Percentiles rank a stretch among this genome's conserved stretches.
These are phyloP conservation scores for Cosmia trapezina DNA, from an alignment of 2,888 invertebrate species.

Conservation along the genomic window DNA sequence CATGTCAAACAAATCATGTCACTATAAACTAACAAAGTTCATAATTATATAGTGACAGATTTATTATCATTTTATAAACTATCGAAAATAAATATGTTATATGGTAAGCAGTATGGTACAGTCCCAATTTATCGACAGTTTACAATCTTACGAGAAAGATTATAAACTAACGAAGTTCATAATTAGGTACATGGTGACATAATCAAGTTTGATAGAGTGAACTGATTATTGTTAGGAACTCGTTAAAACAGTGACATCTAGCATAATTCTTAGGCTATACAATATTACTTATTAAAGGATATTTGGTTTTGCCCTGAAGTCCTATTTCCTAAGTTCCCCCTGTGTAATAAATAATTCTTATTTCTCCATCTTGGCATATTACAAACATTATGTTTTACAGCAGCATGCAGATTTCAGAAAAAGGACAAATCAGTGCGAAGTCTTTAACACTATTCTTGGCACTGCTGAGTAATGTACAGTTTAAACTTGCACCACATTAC, in stretches of 20 bases:
- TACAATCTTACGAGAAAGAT: no score
- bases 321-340: slow-evolving; percentile 1
- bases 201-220: background rate
- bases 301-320: background rate
- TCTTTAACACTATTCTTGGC: slow-evolving; percentile 47
- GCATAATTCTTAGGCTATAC: background rate
- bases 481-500: slow-evolving; percentile 37
- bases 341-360: slow-evolving; percentile 9
- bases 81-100: no score
- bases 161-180: no score
- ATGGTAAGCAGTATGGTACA: no score
- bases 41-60: no score
- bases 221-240: background rate
- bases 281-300: background rate
- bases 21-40: no score
- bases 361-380: slow-evolving; percentile 26
- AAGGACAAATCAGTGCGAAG: slow-evolving; percentile 50
- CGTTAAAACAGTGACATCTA: background rate
- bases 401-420: slow-evolving; percentile 50
- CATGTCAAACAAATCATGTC: no score
- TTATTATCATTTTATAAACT: no score
- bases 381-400: slow-evolving; percentile 56
- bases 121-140: no score
- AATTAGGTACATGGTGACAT: no score
- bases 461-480: slow-evolving; percentile 51